A percentile compares a stretch with the other conserved stretches of the same genome.
phyloP scores from a whole-genome alignment of 2,113 vertebrate genomes.

The Saccopteryx leptura region DNA sequence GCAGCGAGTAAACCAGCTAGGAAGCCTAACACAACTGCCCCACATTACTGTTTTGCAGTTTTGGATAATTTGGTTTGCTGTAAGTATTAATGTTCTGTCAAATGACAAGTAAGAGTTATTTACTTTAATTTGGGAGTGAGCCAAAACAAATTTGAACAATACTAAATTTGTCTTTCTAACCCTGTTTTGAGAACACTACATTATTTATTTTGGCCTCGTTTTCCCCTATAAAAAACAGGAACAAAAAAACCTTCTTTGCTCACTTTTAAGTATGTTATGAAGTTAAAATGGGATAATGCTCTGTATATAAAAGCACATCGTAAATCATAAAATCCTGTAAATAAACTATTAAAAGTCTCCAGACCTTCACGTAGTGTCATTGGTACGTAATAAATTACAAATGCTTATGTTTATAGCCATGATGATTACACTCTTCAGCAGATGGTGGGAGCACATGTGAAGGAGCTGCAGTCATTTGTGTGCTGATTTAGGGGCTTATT shows the following conservation, averaged over 20 bases:
- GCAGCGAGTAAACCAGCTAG: too few species aligned
- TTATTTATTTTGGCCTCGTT: not conserved
- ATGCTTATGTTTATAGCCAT: not conserved
- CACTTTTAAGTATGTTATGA: slow-evolving; percentile 2
- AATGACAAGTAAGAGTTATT: not conserved
- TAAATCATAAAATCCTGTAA: not conserved
- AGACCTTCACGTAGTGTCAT: not conserved
- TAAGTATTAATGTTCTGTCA: not conserved
- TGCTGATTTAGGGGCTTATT: not conserved
- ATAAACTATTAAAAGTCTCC: not conserved
- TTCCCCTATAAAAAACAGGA: not conserved
- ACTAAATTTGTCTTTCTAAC: not conserved
- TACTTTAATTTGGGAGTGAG: not conserved
- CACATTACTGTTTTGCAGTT: not conserved
- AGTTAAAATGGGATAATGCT: not conserved
- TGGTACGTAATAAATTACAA: not conserved
- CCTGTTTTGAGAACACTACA: not conserved
- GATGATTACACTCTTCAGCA: not conserved
- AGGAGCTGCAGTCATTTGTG: not conserved
- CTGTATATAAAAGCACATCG: not conserved
- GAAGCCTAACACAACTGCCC: too few species aligned
- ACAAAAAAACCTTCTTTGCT: not conserved
- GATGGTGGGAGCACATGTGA: not conserved
- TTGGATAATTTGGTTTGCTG: not conserved
- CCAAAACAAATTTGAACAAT: not conserved